A percentile compares a stretch with the other conserved stretches of the same genome.
These are phyloP conservation scores for Deilephila porcellus DNA, from an alignment of 2,888 invertebrate species.

Conservation along the genomic window DNA sequence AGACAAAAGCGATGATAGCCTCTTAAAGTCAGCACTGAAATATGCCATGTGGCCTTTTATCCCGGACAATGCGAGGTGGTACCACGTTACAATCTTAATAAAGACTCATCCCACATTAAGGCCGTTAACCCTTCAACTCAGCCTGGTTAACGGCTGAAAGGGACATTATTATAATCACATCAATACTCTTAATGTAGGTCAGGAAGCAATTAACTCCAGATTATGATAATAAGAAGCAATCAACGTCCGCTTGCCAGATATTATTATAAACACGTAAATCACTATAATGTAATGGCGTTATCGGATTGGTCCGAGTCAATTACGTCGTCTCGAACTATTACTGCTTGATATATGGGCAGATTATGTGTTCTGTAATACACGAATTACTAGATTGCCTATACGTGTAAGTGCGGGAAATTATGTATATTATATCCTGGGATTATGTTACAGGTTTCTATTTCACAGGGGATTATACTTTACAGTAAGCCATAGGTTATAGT, in stretches of 20 bases:
- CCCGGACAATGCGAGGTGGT: not conserved
- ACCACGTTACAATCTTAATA: slow-evolving; percentile 15
- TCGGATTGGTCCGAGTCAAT: slow-evolving; percentile 70
- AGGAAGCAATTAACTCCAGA: slow-evolving; percentile 23
- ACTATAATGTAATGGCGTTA: slow-evolving; percentile 57
- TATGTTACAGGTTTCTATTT: slow-evolving; percentile 4
- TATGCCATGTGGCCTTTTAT: not conserved
- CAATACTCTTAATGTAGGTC: slow-evolving; percentile 19
- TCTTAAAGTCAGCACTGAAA: not conserved
- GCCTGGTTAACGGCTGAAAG: slow-evolving; percentile 1
- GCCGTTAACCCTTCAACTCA: slow-evolving; percentile 13
- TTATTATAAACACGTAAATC: slow-evolving; percentile 57
- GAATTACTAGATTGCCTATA: slow-evolving; percentile 52
- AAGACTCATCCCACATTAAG: slow-evolving; percentile 12
- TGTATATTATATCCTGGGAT: not conserved
- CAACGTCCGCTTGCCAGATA: slow-evolving; percentile 38
- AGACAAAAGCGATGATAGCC: not conserved
- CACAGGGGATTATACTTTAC: slow-evolving; percentile 16
- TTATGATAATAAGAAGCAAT: slow-evolving; percentile 42
- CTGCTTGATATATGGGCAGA: slow-evolving; percentile 64
- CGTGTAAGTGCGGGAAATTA: slow-evolving; percentile 32
- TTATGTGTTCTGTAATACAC: slow-evolving; percentile 51
- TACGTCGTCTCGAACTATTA: slow-evolving; percentile 68
- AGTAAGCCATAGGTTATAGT: not conserved
- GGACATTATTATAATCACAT: slow-evolving; percentile 25